phyloP scores from a whole-genome alignment of 2,113 vertebrate genomes.

The Bombycilla garrulus region DNA sequence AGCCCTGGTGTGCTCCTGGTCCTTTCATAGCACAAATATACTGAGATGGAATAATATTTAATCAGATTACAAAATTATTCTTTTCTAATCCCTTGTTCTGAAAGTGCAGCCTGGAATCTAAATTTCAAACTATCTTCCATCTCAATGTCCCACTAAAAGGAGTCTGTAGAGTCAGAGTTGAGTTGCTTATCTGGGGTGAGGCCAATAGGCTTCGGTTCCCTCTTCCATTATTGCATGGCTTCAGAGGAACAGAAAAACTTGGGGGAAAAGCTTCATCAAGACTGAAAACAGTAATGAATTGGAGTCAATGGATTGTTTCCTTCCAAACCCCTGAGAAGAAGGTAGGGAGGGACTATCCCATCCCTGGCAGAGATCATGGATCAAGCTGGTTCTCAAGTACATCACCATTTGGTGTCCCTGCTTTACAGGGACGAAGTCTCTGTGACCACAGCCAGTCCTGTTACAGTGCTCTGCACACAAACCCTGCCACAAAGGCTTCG shows the following conservation, averaged over 20 bases:
- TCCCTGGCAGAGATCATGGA: background rate
- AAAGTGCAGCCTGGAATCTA: background rate
- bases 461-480: background rate
- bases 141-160: background rate
- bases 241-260: background rate
- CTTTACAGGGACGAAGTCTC: background rate
- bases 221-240: background rate
- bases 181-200: background rate
- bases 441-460: background rate
- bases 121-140: background rate
- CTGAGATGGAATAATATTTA: background rate
- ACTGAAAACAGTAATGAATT: background rate
- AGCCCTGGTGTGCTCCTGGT: background rate
- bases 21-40: background rate
- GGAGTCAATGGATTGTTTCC: background rate
- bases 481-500: background rate
- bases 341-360: background rate
- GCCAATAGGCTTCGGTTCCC: background rate
- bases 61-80: background rate
- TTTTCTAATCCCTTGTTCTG: background rate
- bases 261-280: background rate
- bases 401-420: accelerated
- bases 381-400: background rate
- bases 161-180: accelerated
- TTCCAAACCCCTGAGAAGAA: background rate